Conservation (phyloP, 2,113 vertebrate genomes). For the Pitta sordida region DNA sequence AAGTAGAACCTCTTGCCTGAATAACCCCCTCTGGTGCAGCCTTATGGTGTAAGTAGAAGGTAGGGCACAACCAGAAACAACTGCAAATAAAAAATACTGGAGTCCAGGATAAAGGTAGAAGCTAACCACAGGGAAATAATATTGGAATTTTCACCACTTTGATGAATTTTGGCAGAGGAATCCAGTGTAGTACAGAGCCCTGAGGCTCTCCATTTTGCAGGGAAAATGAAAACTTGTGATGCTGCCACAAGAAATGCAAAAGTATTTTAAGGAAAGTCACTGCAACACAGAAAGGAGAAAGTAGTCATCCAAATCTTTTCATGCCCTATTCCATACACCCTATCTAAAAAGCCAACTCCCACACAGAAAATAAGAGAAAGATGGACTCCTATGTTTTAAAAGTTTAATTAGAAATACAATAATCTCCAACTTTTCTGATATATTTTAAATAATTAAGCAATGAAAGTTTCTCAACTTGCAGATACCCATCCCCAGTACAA, state of each 20-base stretch:
- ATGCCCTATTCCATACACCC: neutral
- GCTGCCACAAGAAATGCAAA: neutral
- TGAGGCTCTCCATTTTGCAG: neutral
- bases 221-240: neutral
- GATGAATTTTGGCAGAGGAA: neutral
- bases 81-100: neutral
- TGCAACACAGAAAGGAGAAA: neutral
- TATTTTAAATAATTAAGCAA: neutral
- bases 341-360: neutral
- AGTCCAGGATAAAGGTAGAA: neutral
- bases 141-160: neutral
- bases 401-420: neutral
- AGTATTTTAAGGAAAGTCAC: neutral
- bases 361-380: neutral
- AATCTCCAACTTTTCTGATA: neutral
- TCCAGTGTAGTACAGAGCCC: neutral
- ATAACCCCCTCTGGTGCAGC: neutral
- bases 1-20: neutral
- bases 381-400: neutral
- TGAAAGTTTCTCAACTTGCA: neutral
- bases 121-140: neutral
- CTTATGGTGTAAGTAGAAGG: neutral
- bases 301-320: neutral
- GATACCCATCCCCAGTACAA: neutral
- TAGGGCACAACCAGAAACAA: neutral